Evolutionary conservation across 2,888 invertebrate genomes (phyloP).

Genomic region (Rhagophthalmus giganteus): DNA sequence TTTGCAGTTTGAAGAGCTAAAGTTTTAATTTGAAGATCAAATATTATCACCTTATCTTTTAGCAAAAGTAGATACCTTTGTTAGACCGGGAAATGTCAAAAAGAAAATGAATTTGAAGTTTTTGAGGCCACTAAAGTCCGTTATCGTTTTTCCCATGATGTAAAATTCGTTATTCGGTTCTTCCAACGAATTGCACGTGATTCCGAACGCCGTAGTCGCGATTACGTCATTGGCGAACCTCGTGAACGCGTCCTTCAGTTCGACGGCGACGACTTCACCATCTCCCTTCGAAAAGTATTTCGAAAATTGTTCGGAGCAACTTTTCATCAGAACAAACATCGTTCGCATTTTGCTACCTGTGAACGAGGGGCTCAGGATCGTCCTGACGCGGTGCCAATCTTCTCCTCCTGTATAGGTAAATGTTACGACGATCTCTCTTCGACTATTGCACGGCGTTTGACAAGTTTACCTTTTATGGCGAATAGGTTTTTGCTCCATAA

Average conservation of each 20-base stretch:
- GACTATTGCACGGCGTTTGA: no score
- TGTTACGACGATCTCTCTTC: neutral
- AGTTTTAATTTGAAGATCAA: no score
- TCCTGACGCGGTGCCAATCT: conserved; percentile 43
- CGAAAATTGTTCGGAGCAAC: conserved; percentile 25
- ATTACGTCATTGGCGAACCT: conserved; percentile 61
- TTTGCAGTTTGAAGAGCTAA: no score
- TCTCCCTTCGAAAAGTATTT: conserved; percentile 9
- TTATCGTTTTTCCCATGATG: conserved; percentile 1
- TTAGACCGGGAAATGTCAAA: no score
- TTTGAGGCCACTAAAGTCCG: neutral
- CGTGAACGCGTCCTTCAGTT: conserved; percentile 55
- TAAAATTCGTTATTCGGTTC: conserved; percentile 61
- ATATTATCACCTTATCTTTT: no score
- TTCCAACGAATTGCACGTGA: conserved; percentile 59
- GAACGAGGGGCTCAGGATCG: conserved; percentile 46
- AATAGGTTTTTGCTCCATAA: conserved; percentile 15
- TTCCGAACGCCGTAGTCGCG: conserved; percentile 59
- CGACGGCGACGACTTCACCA: conserved; percentile 40
- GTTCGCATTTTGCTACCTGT: conserved; percentile 36
- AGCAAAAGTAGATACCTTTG: no score
- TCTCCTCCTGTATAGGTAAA: neutral
- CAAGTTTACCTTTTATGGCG: conserved; percentile 15
- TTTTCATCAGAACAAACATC: conserved; percentile 32
- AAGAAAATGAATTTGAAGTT: no score